These are phyloP conservation scores for Sebastes kiyomatsui DNA, from an alignment of 2,797 vertebrate species.

Conservation along the genomic window DNA sequence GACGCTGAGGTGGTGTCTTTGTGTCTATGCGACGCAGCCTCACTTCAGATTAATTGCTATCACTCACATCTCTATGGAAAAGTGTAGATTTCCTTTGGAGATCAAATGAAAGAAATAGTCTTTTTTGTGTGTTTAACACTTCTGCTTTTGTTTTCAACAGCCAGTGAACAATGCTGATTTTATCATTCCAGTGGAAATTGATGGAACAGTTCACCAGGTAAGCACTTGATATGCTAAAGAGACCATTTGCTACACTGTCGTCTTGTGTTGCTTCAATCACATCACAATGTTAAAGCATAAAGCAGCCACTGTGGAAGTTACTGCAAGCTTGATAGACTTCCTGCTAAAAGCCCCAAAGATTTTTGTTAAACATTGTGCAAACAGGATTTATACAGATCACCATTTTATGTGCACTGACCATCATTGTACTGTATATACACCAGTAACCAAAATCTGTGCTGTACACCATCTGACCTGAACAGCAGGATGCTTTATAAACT, in stretches of 20 bases:
- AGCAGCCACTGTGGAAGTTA: neutral
- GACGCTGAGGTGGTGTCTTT: neutral
- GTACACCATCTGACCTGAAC: neutral
- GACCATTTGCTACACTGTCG: neutral
- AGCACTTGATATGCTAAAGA: neutral
- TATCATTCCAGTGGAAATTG: constrained; percentile 99
- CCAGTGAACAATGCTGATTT: constrained; percentile 98
- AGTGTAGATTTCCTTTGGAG: neutral
- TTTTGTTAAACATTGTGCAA: neutral
- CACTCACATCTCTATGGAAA: neutral
- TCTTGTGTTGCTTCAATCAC: neutral
- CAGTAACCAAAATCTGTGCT: neutral
- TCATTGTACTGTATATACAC: neutral
- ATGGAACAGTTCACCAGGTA: constrained; percentile 97
- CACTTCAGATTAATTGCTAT: neutral
- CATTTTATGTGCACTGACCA: neutral
- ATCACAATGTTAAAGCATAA: neutral
- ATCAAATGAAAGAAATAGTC: no score
- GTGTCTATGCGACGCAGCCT: neutral
- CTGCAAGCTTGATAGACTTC: neutral
- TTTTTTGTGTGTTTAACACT: constrained; percentile 7
- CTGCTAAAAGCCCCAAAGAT: neutral
- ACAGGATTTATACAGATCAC: neutral
- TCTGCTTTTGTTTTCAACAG: constrained; percentile 76
- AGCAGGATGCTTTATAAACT: neutral